Percentiles rank a stretch among this genome's conserved stretches.
Evolutionary conservation across 2,113 vertebrate genomes (phyloP).

Genomic region (Boulengeromyrus knoepffleri): DNA sequence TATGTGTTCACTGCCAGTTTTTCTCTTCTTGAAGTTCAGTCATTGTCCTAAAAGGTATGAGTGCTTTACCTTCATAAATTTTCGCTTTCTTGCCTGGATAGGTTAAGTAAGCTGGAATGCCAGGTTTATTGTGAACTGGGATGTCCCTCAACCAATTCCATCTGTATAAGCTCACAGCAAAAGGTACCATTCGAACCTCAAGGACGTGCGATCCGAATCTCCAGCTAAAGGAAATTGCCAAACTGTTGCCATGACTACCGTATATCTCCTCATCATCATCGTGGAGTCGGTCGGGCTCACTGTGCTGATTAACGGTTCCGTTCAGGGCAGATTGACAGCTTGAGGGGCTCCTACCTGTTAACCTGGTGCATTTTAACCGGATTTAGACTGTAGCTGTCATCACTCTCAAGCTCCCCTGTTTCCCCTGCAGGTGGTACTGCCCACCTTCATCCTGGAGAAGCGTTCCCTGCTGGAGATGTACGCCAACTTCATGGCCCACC

Average conservation of each 20-base stretch:
- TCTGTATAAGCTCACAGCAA: not conserved
- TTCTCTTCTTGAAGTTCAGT: not conserved
- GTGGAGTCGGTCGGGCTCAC: not conserved
- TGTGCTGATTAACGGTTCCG: not conserved
- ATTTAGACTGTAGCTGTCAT: not conserved
- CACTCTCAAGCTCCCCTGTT: conserved; percentile 23
- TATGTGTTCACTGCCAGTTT: not conserved
- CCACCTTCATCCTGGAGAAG: conserved; percentile 89
- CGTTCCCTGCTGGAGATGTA: conserved; percentile 91
- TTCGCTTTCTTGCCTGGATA: not conserved
- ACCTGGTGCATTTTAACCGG: not conserved
- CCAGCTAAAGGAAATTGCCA: not conserved
- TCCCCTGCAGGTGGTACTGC: conserved; percentile 79
- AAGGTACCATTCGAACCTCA: not conserved
- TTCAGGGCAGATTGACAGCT: not conserved
- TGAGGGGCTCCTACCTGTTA: not conserved
- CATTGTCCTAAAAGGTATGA: not conserved
- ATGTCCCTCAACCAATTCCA: not conserved
- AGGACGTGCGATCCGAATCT: not conserved
- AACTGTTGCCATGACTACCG: not conserved
- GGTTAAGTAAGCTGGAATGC: not conserved
- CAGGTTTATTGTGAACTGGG: not conserved
- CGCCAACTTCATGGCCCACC: conserved; percentile 88
- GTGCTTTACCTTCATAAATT: not conserved
- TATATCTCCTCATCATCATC: not conserved